These are phyloP conservation scores for Dicaeum eximium DNA, from an alignment of 2,113 vertebrate genomes.

Conservation along the genomic window DNA sequence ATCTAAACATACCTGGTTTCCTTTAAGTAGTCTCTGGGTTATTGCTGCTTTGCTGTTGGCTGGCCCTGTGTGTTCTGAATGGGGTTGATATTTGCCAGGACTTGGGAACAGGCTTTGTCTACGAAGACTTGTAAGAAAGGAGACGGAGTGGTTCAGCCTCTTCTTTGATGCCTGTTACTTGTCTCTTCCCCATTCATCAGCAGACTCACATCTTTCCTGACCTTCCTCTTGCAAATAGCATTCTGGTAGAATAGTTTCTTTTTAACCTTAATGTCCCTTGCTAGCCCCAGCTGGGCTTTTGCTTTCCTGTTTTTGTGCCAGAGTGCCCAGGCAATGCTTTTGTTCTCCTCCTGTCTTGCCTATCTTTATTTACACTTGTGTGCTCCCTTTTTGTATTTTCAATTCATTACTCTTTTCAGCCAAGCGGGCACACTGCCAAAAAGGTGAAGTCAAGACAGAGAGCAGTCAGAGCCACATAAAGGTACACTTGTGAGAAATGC, in stretches of 20 bases:
- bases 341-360: background rate
- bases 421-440: background rate
- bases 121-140: background rate
- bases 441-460: background rate
- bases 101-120: background rate
- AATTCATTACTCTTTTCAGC: slow-evolving; percentile 17
- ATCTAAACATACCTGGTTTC: background rate
- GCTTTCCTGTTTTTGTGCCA: background rate
- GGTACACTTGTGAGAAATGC: background rate
- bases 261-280: background rate
- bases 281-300: background rate
- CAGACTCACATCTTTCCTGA: background rate
- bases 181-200: background rate
- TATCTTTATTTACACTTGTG: slow-evolving; percentile 13
- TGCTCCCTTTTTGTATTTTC: slow-evolving; percentile 14
- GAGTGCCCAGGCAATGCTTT: background rate
- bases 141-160: background rate
- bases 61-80: background rate
- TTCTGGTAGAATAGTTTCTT: background rate
- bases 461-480: background rate
- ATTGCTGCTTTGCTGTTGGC: background rate
- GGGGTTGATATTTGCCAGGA: background rate
- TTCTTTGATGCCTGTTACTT: background rate
- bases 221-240: background rate
- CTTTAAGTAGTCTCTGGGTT: background rate